These are phyloP conservation scores for Dascillus cervinus DNA, from an alignment of 2,888 invertebrate genomes.

Conservation along the genomic window DNA sequence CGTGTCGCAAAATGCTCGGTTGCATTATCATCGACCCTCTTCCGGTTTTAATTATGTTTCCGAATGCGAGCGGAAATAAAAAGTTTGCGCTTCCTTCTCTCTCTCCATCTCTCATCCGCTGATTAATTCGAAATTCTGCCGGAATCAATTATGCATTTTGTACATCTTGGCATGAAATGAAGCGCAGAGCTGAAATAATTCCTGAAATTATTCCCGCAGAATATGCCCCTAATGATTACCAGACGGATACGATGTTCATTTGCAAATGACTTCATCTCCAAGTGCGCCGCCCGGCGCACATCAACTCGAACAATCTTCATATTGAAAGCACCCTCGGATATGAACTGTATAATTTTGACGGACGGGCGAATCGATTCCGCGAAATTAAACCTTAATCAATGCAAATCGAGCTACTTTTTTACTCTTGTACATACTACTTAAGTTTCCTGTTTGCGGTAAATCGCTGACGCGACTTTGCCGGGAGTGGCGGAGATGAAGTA, in stretches of 20 bases:
- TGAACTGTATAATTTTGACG: constrained; percentile 39
- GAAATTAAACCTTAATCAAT: no score
- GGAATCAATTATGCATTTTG: constrained; percentile 36
- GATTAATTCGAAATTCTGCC: constrained; percentile 35
- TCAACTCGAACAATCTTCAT: constrained; percentile 43
- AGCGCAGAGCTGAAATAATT: constrained; percentile 32
- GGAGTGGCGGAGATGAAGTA: no score
- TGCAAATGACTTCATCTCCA: constrained; percentile 43
- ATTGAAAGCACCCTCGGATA: constrained; percentile 39
- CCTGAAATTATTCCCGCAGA: constrained; percentile 41
- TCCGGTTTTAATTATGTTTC: background rate
- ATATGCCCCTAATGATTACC: constrained; percentile 43
- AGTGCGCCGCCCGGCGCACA: constrained; percentile 28
- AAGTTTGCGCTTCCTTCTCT: no score
- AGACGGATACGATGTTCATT: constrained; percentile 41
- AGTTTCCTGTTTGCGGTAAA: no score
- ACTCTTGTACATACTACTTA: no score
- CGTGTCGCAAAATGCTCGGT: constrained; percentile 14
- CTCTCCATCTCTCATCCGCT: no score
- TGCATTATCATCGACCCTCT: constrained; percentile 5
- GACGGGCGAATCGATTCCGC: constrained; percentile 27
- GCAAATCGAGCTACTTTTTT: no score
- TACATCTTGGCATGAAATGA: constrained; percentile 27
- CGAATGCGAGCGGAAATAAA: background rate
- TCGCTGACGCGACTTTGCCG: no score